Evolutionary conservation across 2,888 invertebrate species (phyloP), one percentile per base, ranked within the genome.

Genomic region (Mythimna albipuncta): DNA sequence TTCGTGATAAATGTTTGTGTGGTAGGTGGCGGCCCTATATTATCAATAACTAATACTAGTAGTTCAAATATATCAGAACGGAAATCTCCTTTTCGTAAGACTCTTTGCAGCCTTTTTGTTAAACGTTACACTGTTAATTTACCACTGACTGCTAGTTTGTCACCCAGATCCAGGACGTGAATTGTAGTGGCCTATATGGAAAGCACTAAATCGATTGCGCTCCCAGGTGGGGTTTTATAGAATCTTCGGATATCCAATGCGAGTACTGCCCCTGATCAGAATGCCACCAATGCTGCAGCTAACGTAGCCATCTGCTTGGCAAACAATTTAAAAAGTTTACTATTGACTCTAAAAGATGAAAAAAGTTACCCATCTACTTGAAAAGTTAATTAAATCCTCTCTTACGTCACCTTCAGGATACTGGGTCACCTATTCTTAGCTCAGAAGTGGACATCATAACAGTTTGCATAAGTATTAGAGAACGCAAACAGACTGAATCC

Each of bases 381-480:
- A 64, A 19, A 72, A 44, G 16, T 9, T 38, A 19, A 67, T 73
- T 65, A 63, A 66, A 32, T 64, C 50, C 54, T n/a, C 11, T 19
- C 52, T 70, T 70, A 70, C 75, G 61, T 79, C 79, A 70, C 59
- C 54, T 32, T 7, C 32, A 67, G 32, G 44, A 64, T 64, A 71
- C 61, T 75, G 59, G 76, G 81, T 69, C 76, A 44, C 16, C 44
- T 79, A 69, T 76, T 68, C 54, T 65, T 68, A 71, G 44, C 44
- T 68, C n/a, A 54, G 64, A 19, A 68, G 58, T 58, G 65, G 64
- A 67, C 71, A 80, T 65, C 71, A 68, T 80, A 79, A 79, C 64
- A 71, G 81, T 79, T 79, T 71, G 71, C 71, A 63, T 65, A 76
- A 71, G 55, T 65, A 63, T 71, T 65, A 68, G 68, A 6, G 41